Percentiles rank a stretch among this genome's conserved stretches.
These are phyloP conservation scores for Petromus typicus DNA, from an alignment of 2,113 vertebrate species.

Conservation along the genomic window DNA sequence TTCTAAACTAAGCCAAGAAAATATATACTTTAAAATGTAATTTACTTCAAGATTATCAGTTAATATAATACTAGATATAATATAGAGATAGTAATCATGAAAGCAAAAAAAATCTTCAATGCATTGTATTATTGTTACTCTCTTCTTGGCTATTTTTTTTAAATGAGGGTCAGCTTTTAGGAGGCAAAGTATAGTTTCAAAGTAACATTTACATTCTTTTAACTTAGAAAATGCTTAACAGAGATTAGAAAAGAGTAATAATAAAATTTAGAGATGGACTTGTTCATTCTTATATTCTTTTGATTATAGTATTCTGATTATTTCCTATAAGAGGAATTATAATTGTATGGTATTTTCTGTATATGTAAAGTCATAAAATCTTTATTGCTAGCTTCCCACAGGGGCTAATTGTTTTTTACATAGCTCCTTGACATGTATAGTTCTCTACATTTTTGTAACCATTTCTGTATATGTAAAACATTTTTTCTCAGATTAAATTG, in stretches of 20 bases:
- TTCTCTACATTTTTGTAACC: background rate
- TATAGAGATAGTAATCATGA: background rate
- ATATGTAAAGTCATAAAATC: background rate
- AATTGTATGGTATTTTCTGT: background rate
- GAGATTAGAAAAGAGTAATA: background rate
- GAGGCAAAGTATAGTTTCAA: background rate
- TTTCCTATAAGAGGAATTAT: background rate
- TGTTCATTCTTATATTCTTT: conserved; percentile 27
- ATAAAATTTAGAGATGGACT: background rate
- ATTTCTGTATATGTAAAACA: background rate
- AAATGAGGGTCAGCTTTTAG: background rate
- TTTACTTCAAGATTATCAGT: background rate
- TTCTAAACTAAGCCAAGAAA: background rate
- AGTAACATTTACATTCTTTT: background rate
- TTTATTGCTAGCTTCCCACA: background rate
- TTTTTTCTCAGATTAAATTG: background rate
- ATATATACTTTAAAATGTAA: background rate
- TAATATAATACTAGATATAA: background rate
- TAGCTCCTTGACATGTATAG: background rate
- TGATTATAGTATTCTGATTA: background rate
- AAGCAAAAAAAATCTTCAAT: background rate
- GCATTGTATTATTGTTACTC: background rate
- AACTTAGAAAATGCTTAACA: background rate
- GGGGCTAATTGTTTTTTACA: background rate
- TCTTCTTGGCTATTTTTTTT: background rate